Conservation (phyloP, 2,888 invertebrate species). For the Ischnura elegans region DNA sequence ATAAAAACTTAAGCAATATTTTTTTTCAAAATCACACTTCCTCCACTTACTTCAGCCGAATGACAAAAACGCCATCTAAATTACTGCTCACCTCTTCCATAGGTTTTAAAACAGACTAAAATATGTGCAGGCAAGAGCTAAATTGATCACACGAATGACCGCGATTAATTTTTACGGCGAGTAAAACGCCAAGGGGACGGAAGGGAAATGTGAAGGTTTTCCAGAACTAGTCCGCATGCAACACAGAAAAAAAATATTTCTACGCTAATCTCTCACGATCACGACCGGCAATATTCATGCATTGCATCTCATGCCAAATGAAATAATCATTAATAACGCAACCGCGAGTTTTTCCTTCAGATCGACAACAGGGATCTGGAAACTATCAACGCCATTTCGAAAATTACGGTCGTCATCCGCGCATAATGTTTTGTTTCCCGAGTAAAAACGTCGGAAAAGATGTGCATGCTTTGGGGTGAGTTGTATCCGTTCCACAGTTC, state of each 20-base stretch:
- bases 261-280: background rate
- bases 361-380: background rate
- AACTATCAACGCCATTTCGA: background rate
- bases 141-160: background rate
- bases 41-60: background rate
- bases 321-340: background rate
- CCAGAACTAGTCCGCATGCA: background rate
- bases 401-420: background rate
- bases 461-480: background rate
- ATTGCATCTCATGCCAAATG: background rate
- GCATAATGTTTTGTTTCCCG: background rate
- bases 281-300: background rate
- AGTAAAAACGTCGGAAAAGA: background rate
- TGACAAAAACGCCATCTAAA: background rate
- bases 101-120: background rate
- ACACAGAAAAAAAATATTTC: background rate
- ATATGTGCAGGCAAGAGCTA: background rate
- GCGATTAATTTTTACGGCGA: background rate
- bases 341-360: background rate
- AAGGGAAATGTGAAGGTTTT: background rate
- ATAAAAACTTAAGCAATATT: no score
- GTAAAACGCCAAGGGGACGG: background rate
- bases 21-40: no score
- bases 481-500: background rate
- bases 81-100: background rate